Base-by-base conservation (phyloP, 2,113 vertebrate species). In the Brachyistius frenatus region DNA sequence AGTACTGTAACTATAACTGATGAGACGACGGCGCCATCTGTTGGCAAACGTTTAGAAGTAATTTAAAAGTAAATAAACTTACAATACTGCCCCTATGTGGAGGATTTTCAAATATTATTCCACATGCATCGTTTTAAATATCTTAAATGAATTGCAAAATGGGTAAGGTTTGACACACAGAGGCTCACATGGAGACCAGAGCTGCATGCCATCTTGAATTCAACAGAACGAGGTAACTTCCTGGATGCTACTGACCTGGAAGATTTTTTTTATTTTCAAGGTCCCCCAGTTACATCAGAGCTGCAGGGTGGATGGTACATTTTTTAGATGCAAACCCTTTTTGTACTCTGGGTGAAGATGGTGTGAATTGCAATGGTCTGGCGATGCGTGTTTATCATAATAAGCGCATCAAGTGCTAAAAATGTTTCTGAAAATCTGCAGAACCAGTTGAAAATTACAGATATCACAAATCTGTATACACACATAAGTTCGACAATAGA, bases 31-130 rank as follows among this genome's bases (percentile, higher is more conserved):
- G 23, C 9, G 84, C 76, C 85, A 78, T 73, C 90, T 89, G 72
- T 53, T 80, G 85, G 80, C n/a, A 47, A 5, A 47, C 65, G 0
- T 9, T 13, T 1, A 55, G 6, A 31, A 52, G 1, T 23, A 11
- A 68, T 2, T 3, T 9, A 35, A 53, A 68, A 37, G 11, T 30
- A 3, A 49, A 15, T 39, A 1, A 46, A n/a, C 0, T 0, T 0
- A 46, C 37, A 44, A 33, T 56, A n/a, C 66, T 66, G 81, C 80
- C 85, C 80, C 52, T 73, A 8, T 80, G 77, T 76, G 84, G 70
- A 67, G 7, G 14, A 13, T 66, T 53, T 73, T 3, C 15, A 62
- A 1, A 66, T n/a, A 15, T 65, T 54, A 57, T 5, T 14, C 15
- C 6, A 3, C 36, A 4, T 33, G 4, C 10, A 30, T 72, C 30